phyloP scores from a whole-genome alignment of 2,113 vertebrate genomes.

The Poecilia latipinna region DNA sequence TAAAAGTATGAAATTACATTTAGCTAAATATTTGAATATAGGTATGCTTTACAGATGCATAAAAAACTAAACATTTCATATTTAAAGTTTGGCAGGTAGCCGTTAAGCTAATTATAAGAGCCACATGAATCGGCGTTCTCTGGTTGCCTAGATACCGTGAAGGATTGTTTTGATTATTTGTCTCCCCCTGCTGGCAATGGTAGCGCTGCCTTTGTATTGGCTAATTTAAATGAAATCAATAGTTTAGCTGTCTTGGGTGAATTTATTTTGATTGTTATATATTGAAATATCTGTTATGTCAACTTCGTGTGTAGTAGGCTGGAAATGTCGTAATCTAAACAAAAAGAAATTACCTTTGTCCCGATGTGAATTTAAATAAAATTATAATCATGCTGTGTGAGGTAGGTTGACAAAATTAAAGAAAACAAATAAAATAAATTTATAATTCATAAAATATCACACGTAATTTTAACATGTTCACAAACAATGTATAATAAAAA shows the following conservation, averaged over 20 bases:
- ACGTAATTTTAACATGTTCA: too few relatives aligned
- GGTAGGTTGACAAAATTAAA: too few relatives aligned
- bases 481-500: too few relatives aligned
- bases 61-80: not conserved
- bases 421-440: too few relatives aligned
- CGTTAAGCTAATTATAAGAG: not conserved
- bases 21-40: not conserved
- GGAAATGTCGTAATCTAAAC: not conserved
- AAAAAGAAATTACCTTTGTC: not conserved
- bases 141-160: constrained; percentile 63
- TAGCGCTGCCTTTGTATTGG: not conserved
- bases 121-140: constrained; percentile 23
- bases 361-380: too few relatives aligned
- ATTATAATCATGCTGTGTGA: too few relatives aligned
- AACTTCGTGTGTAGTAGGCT: not conserved
- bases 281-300: not conserved
- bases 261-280: not conserved
- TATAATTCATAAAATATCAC: too few relatives aligned
- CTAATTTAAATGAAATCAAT: not conserved
- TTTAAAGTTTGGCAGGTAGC: not conserved
- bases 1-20: not conserved
- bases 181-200: constrained; percentile 55
- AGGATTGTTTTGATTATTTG: constrained; percentile 1
- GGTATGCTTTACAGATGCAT: not conserved
- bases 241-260: not conserved